phyloP scores from a whole-genome alignment of 2,888 invertebrate genomes.

The Yponomeuta sedellus region DNA sequence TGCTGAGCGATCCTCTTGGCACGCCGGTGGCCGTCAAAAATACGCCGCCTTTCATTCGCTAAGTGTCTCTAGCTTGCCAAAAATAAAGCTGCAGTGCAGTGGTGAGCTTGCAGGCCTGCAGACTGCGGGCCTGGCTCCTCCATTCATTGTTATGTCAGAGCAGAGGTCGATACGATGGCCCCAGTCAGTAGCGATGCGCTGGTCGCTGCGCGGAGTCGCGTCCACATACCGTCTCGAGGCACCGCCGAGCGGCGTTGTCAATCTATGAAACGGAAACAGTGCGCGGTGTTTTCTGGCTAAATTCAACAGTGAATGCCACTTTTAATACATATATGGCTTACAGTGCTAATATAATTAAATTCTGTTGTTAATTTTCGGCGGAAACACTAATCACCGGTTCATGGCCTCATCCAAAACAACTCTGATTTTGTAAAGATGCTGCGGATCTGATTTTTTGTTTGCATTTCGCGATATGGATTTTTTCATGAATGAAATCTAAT shows the following conservation, averaged over 20 bases:
- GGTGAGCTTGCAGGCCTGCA: slow-evolving; percentile 58
- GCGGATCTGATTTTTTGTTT: neutral
- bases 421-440: slow-evolving; percentile 2
- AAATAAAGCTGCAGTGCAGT: slow-evolving; percentile 75
- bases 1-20: slow-evolving; percentile 30
- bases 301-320: neutral
- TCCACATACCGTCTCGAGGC: slow-evolving; percentile 39
- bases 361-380: neutral
- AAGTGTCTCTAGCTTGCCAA: slow-evolving; percentile 59
- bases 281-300: slow-evolving; percentile 4
- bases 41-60: slow-evolving; percentile 24
- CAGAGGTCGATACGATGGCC: slow-evolving; percentile 47
- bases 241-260: slow-evolving; percentile 14
- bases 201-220: slow-evolving; percentile 6
- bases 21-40: slow-evolving; percentile 17
- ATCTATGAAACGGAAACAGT: neutral
- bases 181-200: slow-evolving; percentile 13
- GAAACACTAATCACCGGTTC: slow-evolving; percentile 5
- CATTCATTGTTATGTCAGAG: slow-evolving; percentile 57
- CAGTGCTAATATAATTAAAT: neutral
- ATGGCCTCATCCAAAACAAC: neutral
- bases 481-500: neutral
- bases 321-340: neutral
- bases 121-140: slow-evolving; percentile 55
- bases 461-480: neutral